Conservation (phyloP, 2,113 vertebrate genomes). For the Typhlomys cinereus region DNA sequence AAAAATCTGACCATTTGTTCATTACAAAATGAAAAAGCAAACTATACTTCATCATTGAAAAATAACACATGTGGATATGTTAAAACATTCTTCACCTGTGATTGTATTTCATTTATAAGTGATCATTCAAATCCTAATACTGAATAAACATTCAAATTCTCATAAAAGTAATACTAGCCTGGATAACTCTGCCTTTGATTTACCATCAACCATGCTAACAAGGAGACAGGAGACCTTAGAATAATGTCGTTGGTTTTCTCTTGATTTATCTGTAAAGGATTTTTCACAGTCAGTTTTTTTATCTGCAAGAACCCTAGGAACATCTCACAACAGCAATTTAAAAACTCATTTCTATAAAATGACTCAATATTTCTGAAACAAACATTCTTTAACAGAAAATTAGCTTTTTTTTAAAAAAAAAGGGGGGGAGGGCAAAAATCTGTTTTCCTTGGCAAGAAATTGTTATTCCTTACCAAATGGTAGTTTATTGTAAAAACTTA, state of each 20-base stretch:
- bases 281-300: conserved; percentile 51
- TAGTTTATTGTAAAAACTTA: conserved; percentile 6
- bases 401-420: not conserved
- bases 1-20: conserved; percentile 63
- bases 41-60: conserved; percentile 72
- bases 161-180: conserved; percentile 75
- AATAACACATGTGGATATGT: conserved; percentile 72
- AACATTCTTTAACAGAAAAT: conserved; percentile 48
- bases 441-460: conserved; percentile 68
- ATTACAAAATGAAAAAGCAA: conserved; percentile 81
- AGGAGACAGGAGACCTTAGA: conserved; percentile 52
- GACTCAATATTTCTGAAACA: conserved; percentile 53
- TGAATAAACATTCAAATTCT: conserved; percentile 77
- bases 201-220: conserved; percentile 56
- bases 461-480: conserved; percentile 62
- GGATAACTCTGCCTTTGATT: conserved; percentile 64
- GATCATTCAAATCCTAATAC: conserved; percentile 82
- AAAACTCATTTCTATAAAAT: conserved; percentile 59
- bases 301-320: conserved; percentile 38
- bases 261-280: conserved; percentile 4
- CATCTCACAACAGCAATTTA: conserved; percentile 63
- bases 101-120: conserved; percentile 75
- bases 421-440: conserved; percentile 22
- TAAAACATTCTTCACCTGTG: conserved; percentile 75
- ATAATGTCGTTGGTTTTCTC: conserved; percentile 43